A percentile compares a stretch with the other conserved stretches of the same genome.
Conservation (phyloP, 2,113 vertebrate species). For the Passer domesticus region DNA sequence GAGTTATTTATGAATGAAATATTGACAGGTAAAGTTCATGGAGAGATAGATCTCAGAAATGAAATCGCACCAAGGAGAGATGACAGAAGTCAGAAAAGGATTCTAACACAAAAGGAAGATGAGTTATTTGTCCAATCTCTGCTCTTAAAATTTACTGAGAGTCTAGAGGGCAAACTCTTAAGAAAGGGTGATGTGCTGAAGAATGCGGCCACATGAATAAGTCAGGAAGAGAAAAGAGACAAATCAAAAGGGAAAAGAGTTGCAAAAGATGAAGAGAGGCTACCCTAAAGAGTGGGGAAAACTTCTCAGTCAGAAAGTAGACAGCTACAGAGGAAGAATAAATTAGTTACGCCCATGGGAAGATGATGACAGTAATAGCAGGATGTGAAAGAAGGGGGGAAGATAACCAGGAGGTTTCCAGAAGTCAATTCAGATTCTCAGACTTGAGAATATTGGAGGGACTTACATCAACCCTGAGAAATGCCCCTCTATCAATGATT, state of each 20-base stretch:
- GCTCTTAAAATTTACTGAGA: neutral
- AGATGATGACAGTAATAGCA: neutral
- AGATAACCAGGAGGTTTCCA: neutral
- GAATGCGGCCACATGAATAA: neutral
- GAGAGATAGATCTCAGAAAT: neutral
- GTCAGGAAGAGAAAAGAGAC: neutral
- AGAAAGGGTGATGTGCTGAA: neutral
- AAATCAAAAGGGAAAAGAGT: neutral
- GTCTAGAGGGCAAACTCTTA: neutral
- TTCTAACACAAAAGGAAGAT: neutral
- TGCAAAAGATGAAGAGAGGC: neutral
- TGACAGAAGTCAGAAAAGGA: neutral
- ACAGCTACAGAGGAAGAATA: neutral
- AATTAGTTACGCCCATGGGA: neutral
- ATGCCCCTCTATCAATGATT: neutral
- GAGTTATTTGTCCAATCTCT: slow-evolving; percentile 9
- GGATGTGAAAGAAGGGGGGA: neutral
- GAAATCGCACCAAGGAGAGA: neutral
- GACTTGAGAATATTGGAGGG: neutral
- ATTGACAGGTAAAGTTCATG: neutral
- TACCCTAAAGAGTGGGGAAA: neutral
- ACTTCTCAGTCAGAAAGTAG: neutral
- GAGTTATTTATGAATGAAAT: neutral
- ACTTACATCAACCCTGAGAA: neutral
- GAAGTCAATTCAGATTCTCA: neutral